A percentile compares a stretch with the other conserved stretches of the same genome.
phyloP scores from a whole-genome alignment of 2,888 invertebrate genomes.

The Heliconius cydno region DNA sequence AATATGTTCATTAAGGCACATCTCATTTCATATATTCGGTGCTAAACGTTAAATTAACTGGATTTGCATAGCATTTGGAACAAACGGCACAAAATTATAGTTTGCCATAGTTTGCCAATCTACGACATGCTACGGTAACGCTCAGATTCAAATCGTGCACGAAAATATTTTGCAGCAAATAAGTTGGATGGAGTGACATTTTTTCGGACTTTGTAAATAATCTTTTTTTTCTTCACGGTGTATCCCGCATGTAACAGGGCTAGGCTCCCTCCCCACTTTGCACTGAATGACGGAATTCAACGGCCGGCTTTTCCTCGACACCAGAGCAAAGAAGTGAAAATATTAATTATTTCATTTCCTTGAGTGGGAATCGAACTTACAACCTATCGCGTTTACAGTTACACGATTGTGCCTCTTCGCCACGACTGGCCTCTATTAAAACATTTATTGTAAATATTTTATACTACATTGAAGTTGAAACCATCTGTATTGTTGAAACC shows the following conservation, averaged over 20 bases:
- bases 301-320: too few species aligned
- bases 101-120: neutral
- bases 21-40: conserved; percentile 6
- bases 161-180: neutral
- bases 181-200: too few species aligned
- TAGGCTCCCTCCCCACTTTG: too few species aligned
- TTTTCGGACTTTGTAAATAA: too few species aligned
- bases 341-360: too few species aligned
- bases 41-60: neutral
- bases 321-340: too few species aligned
- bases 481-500: neutral
- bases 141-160: neutral
- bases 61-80: conserved; percentile 8
- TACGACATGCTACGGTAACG: neutral
- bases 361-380: too few species aligned
- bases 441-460: neutral
- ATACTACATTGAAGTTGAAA: neutral
- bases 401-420: too few species aligned
- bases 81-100: neutral
- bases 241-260: too few species aligned
- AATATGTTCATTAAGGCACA: conserved; percentile 7
- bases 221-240: too few species aligned
- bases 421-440: neutral
- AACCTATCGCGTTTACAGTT: too few species aligned
- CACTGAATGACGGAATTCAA: too few species aligned